phyloP scores from a whole-genome alignment of 2,113 vertebrate species.

The Saguinus midas region DNA sequence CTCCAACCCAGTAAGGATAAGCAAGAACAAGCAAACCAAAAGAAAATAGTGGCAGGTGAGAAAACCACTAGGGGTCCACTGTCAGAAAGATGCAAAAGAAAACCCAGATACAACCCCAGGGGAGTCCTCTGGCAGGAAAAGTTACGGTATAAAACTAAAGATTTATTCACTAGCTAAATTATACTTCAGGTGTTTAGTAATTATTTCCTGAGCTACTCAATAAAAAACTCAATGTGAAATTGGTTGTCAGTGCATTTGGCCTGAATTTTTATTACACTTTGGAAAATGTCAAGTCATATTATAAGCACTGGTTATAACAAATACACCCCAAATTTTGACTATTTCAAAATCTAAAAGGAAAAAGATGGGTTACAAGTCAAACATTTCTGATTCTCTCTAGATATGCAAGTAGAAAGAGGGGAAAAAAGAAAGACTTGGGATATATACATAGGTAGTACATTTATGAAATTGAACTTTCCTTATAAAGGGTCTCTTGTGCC shows the following conservation, averaged over 20 bases:
- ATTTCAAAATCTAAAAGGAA: conserved; percentile 27
- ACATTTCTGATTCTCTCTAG: not conserved
- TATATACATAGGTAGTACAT: not conserved
- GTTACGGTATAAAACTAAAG: not conserved
- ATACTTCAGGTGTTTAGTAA: conserved; percentile 21
- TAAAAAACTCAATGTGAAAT: conserved; percentile 20
- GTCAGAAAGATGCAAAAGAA: not conserved
- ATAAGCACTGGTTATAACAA: not conserved
- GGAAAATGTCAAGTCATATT: not conserved
- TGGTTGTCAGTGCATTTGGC: not conserved
- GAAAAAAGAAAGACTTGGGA: not conserved
- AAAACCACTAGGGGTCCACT: not conserved
- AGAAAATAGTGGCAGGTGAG: not conserved
- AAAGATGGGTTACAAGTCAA: not conserved
- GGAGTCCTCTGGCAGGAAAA: not conserved
- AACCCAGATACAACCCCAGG: not conserved
- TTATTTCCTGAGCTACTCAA: not conserved
- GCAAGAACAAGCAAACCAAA: not conserved
- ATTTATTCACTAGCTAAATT: not conserved
- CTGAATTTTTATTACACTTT: conserved; percentile 15
- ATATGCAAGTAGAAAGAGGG: not conserved
- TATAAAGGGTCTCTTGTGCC: not conserved
- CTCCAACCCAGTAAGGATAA: not conserved
- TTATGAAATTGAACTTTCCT: not conserved
- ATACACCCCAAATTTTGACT: not conserved